Evolutionary conservation across 2,888 invertebrate genomes (phyloP).

Genomic region (Caenorhabditis wallacei): DNA sequence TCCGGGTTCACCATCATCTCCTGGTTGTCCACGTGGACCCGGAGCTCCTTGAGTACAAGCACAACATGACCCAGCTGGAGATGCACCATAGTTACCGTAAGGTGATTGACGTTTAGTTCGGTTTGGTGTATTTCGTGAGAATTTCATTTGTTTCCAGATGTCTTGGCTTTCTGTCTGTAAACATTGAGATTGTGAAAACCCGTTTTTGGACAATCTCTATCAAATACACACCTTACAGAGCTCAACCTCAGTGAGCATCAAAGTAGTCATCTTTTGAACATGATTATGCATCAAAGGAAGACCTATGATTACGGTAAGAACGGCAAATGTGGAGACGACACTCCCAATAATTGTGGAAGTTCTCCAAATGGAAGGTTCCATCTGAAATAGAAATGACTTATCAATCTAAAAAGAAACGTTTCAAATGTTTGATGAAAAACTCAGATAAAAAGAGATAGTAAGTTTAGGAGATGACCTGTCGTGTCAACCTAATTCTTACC

Average conservation of each 20-base stretch:
- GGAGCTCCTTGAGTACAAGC: slow-evolving; percentile 81
- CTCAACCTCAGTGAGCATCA: slow-evolving; percentile 79
- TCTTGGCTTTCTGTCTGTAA: slow-evolving; percentile 79
- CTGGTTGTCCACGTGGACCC: slow-evolving; percentile 77
- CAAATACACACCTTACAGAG: slow-evolving; percentile 77
- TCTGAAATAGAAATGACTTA: not conserved
- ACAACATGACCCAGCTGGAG: slow-evolving; percentile 77
- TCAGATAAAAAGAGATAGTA: not conserved
- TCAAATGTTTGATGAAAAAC: not conserved
- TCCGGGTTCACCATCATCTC: slow-evolving; percentile 75
- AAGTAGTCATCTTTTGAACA: slow-evolving; percentile 77
- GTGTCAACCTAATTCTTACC: no score
- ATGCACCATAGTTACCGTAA: slow-evolving; percentile 71
- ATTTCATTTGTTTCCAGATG: slow-evolving; percentile 82
- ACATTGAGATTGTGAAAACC: not conserved
- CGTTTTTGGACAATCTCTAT: no score
- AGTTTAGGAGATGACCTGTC: not conserved
- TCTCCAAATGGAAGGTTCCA: slow-evolving; percentile 56
- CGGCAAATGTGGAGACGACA: slow-evolving; percentile 78
- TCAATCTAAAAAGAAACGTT: not conserved
- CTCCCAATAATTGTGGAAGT: slow-evolving; percentile 75
- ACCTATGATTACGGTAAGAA: slow-evolving; percentile 77
- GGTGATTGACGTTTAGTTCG: slow-evolving; percentile 69
- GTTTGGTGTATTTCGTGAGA: slow-evolving; percentile 58
- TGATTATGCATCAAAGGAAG: slow-evolving; percentile 79